Percentiles rank a stretch among this genome's conserved stretches.
Conservation (phyloP, 2,888 invertebrate species). For the Cacoxenus indagator region DNA sequence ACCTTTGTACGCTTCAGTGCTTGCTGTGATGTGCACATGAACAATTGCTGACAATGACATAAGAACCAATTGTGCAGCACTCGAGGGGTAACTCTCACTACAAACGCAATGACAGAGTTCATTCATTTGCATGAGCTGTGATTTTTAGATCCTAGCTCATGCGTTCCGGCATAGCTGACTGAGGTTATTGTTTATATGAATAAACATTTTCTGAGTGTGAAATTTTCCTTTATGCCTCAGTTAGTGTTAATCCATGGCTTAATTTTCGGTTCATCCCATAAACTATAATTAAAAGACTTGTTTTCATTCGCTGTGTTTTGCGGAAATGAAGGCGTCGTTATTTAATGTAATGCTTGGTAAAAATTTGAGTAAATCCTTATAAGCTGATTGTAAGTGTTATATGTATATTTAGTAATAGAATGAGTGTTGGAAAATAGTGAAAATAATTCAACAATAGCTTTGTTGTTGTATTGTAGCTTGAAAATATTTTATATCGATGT, state of each 20-base stretch:
- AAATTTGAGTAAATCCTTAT: too few relatives aligned
- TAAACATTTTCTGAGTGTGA: constrained; percentile 34
- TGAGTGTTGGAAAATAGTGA: too few relatives aligned
- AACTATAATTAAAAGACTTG: neutral
- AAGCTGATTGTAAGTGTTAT: too few relatives aligned
- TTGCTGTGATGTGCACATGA: neutral
- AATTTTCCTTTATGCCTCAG: constrained; percentile 1
- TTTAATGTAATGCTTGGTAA: neutral
- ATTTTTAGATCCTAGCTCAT: neutral
- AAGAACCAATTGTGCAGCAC: neutral
- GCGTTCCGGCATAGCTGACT: neutral
- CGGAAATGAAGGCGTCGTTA: neutral
- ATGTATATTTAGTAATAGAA: too few relatives aligned
- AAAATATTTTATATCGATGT: too few relatives aligned
- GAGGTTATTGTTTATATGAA: constrained; percentile 38
- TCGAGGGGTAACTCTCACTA: neutral
- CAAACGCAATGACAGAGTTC: constrained; percentile 34
- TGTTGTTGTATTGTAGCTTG: too few relatives aligned
- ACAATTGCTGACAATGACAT: constrained; percentile 1
- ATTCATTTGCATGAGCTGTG: constrained; percentile 60
- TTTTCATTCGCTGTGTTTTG: neutral
- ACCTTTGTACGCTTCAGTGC: neutral
- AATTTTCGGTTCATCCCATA: constrained; percentile 19
- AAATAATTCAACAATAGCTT: too few relatives aligned
- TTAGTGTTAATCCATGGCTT: constrained; percentile 15